These are phyloP conservation scores for Hippolais icterina DNA, from an alignment of 2,113 vertebrate genomes.

Conservation along the genomic window DNA sequence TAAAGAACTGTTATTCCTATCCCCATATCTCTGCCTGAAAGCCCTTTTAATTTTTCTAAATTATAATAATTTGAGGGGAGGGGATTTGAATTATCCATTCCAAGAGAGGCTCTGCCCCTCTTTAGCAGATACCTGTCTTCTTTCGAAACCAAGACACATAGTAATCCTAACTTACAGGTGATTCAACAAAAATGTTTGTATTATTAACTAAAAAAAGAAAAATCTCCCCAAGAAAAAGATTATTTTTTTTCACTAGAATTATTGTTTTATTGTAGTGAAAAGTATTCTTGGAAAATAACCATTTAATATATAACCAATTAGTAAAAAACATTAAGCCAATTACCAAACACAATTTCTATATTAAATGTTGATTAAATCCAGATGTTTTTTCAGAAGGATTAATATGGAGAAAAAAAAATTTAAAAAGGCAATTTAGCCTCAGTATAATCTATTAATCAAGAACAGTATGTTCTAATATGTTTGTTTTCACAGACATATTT, in stretches of 20 bases:
- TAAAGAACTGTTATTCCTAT: no score
- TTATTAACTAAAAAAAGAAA: slow-evolving; percentile 17
- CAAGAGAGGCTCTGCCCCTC: no score
- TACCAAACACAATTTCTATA: slow-evolving; percentile 64
- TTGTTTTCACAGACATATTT: slow-evolving; percentile 26
- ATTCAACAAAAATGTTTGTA: slow-evolving; percentile 17
- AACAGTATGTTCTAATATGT: neutral
- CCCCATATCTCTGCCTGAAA: no score
- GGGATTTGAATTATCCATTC: no score
- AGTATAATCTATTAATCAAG: slow-evolving; percentile 56
- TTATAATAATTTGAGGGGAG: no score
- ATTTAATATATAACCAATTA: slow-evolving; percentile 70
- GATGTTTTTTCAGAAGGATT: slow-evolving; percentile 60
- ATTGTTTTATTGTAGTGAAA: slow-evolving; percentile 60
- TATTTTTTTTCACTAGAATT: slow-evolving; percentile 52
- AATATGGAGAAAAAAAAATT: slow-evolving; percentile 58
- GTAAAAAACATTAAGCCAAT: slow-evolving; percentile 70
- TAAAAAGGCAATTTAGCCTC: slow-evolving; percentile 52
- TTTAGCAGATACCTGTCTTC: no score
- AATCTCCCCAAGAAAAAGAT: neutral
- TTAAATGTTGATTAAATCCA: slow-evolving; percentile 74
- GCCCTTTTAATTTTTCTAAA: no score
- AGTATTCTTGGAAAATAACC: slow-evolving; percentile 56
- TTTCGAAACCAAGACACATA: neutral
- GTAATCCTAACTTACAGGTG: neutral